Base-by-base conservation (phyloP, 2,113 vertebrate genomes). In the Ptilonorhynchus violaceus region DNA sequence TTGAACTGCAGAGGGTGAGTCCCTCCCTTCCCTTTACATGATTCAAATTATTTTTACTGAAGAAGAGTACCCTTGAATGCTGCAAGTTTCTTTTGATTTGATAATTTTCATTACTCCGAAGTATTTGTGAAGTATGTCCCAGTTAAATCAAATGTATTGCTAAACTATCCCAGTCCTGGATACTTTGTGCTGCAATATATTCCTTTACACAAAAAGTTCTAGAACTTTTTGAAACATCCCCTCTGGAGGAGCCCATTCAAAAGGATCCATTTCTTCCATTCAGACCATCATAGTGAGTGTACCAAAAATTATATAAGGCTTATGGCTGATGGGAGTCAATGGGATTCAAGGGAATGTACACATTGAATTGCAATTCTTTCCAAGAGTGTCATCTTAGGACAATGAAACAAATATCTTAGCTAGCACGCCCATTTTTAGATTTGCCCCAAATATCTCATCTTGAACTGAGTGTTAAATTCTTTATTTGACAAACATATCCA, bases 281-380 rank as follows among this genome's bases (percentile, higher is more conserved):
- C 53, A 46, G 47, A 37, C 17, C 7, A 2, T 49, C 2, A 0
- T 31, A 50, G 15, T 22, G 15, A 37, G 33, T 3, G 9, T 52
- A 47, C 41, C 41, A 39, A 75, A 83, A 60, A 11, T 30, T 6
- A 68, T 53, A 11, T 4, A 67, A 80, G 31, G 35, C n/a, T 83
- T 70, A 15, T 58, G 42, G 8, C 52, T 81, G 64, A 7, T 17
- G 42, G 79, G 33, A 73, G 46, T 73, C 64, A 35, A 16, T 7
- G 22, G 22, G 8, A 46, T 68, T 77, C 47, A 20, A 68, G 67
- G 67, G 42, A 76, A 84, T 5, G 28, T 52, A 67, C 49, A 24
- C 19, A 24, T 50, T 58, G 41, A 80, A 39, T 39, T 53, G 42
- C 47, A 76, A 0, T 68, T 68, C 14, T 80, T 80, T 76, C 42